phyloP scores from a whole-genome alignment of 2,113 vertebrate genomes.

The Burhinus oedicnemus region DNA sequence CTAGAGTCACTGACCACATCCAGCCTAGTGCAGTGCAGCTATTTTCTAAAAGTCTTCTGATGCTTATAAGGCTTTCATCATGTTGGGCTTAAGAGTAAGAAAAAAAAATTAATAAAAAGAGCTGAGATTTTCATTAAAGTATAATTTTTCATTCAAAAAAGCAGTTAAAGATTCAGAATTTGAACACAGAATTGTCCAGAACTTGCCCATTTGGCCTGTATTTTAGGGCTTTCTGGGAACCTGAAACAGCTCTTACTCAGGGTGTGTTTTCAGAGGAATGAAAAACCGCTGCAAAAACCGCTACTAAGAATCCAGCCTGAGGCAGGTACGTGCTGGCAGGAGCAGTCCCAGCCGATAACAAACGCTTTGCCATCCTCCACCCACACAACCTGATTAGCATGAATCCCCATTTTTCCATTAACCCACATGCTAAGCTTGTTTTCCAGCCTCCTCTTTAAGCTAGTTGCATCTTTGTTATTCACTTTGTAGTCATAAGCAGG shows the following conservation, averaged over 20 bases:
- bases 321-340: not conserved
- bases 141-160: not conserved
- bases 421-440: not conserved
- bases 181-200: not conserved
- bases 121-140: not conserved
- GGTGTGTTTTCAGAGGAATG: not conserved
- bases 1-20: not conserved
- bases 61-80: not conserved
- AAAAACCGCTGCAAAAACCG: not conserved
- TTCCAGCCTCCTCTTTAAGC: not conserved
- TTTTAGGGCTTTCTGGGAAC: not conserved
- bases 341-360: not conserved
- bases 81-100: not conserved
- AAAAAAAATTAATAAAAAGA: not conserved
- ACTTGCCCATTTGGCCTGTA: not conserved
- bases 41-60: not conserved
- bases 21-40: not conserved
- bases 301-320: not conserved
- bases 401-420: conserved; percentile 5
- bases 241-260: not conserved
- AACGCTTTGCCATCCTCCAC: not conserved
- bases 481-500: not conserved
- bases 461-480: not conserved
- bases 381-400: not conserved
- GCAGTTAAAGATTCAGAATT: not conserved